A percentile compares a stretch with the other conserved stretches of the same genome.
These are phyloP conservation scores for Drosophila birchii DNA, from an alignment of 2,888 invertebrate species.

Conservation along the genomic window DNA sequence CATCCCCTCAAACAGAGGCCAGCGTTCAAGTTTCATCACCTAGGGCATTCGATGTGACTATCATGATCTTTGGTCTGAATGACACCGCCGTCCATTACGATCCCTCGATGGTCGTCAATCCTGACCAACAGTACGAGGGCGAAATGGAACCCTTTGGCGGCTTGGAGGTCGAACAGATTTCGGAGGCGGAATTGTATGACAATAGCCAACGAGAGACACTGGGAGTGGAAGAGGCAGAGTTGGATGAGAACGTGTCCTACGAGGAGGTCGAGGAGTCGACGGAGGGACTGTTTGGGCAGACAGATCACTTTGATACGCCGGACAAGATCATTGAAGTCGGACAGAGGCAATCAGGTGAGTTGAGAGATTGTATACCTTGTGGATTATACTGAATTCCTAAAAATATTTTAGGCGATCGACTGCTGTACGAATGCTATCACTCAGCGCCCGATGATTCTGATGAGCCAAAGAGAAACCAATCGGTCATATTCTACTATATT, in stretches of 20 bases:
- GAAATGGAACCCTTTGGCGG: constrained; percentile 40
- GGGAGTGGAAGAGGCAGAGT: constrained; percentile 28
- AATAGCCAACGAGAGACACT: constrained; percentile 9
- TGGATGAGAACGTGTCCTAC: constrained; percentile 20
- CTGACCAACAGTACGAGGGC: constrained; percentile 72
- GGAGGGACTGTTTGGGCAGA: constrained; percentile 1
- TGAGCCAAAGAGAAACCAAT: constrained; percentile 60
- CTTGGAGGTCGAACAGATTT: not conserved
- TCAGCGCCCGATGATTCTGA: constrained; percentile 58
- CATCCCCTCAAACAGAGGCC: not conserved
- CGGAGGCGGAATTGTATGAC: constrained; percentile 3
- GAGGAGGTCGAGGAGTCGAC: constrained; percentile 19
- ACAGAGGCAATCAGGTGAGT: constrained; percentile 73
- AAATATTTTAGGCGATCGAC: constrained; percentile 65
- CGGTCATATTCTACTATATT: constrained; percentile 79
- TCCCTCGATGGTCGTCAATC: constrained; percentile 67
- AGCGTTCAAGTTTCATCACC: not conserved
- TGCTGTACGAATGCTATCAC: constrained; percentile 74
- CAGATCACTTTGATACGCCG: constrained; percentile 43
- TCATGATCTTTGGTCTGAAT: constrained; percentile 79
- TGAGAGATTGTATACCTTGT: not conserved
- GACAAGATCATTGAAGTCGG: constrained; percentile 78
- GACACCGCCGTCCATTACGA: constrained; percentile 60
- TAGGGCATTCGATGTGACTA: constrained; percentile 68
- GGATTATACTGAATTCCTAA: not conserved